Percentiles rank a stretch among this genome's conserved stretches.
Evolutionary conservation across 2,888 invertebrate genomes (phyloP).

Genomic region (Stramonita haemastoma): DNA sequence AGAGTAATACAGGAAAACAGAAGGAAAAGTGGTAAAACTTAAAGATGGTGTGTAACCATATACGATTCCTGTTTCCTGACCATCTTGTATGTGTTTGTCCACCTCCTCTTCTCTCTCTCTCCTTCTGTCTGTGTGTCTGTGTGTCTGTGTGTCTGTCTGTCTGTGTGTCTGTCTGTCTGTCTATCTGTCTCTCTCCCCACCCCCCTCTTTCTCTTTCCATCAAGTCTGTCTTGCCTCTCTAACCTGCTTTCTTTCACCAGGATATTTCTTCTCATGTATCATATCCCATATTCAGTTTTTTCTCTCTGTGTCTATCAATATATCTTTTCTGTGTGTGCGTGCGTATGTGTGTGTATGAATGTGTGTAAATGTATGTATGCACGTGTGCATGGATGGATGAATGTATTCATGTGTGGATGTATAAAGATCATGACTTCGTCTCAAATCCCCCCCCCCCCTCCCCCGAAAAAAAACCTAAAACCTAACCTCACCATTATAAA

Average conservation of each 20-base stretch:
- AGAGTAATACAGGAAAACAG: too few species aligned
- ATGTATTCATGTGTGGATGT: background rate
- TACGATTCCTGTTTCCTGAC: too few species aligned
- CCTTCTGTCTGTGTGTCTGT: too few species aligned
- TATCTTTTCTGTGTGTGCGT: background rate
- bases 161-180: too few species aligned
- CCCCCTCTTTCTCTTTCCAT: background rate
- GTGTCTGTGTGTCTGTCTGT: too few species aligned
- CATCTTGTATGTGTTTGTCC: too few species aligned
- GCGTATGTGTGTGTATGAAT: background rate
- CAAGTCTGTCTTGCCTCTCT: background rate
- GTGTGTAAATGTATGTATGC: background rate
- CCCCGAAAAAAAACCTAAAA: background rate
- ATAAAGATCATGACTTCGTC: background rate
- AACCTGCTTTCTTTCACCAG: background rate
- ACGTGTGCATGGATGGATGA: background rate
- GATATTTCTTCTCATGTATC: too few species aligned
- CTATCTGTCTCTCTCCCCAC: too few species aligned
- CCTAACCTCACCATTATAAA: background rate
- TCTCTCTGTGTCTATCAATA: background rate
- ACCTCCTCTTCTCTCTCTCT: too few species aligned
- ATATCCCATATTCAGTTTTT: too few species aligned
- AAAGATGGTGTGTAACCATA: too few species aligned
- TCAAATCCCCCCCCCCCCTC: background rate
- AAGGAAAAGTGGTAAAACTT: too few species aligned